Evolutionary conservation across 1,140 invertebrate species (phyloP), one percentile per base, ranked within the genome.

Genomic region (Harpegnathos saltator): DNA sequence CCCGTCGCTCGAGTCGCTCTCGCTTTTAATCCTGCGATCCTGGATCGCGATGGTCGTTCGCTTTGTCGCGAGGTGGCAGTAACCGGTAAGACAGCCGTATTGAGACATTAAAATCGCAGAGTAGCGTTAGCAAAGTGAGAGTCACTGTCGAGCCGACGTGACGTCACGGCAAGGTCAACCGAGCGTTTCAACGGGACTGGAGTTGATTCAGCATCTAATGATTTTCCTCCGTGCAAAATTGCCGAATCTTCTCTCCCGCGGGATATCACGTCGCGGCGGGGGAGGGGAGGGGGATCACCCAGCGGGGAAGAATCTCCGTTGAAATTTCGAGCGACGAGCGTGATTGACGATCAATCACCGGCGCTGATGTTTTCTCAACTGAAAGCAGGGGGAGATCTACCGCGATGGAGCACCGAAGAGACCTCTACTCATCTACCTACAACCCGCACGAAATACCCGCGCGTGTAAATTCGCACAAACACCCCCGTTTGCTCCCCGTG

Each of bases 161-260:
- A 86, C 86, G 86, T 86, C 86, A 84, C n/a, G n/a, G 52, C 86
- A 88, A 87, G 86, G 86, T 85, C 75, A 87, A 66, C 82, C 24
- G 75, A 75, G 73, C 85, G 75, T 87, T 88, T 75, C 82, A 84
- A 82, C 77, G 85, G 74, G 74, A 87, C 82, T 29, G 74, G 69
- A 52, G 85, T 88, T 88, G 74, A 86, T 88, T 88, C 82, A 87
- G 62, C 62, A 87, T 86, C 82, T 75, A 88, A 71, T 33, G 72
- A 78, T 86, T 80, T 84, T 83, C 54, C 62, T 74, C 81, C 38
- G 38, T 65, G 80, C 59, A 65, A 83, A 82, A 48, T 82, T 71
- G 48, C 5, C 58, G 63, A 82, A 73, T 22, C 19, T 12, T n/a
- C 17, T 5, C 1, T 38, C 12, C 4, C 12, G 26, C 44, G 24